These are phyloP conservation scores for Tricholaema leucomelas DNA, from an alignment of 2,113 vertebrate genomes.

Conservation along the genomic window DNA sequence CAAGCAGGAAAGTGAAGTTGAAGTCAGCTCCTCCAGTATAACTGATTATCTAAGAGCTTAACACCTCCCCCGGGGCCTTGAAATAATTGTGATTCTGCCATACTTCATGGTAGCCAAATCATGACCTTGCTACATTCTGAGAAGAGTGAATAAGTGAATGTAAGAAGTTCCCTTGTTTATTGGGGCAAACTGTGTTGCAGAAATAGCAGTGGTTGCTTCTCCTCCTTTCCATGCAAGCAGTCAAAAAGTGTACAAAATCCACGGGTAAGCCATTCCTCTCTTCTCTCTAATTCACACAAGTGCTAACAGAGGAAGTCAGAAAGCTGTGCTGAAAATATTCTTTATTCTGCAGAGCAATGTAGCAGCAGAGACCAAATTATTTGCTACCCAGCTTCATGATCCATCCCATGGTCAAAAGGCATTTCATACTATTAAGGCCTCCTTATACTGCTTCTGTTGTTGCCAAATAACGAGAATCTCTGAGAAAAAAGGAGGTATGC, in stretches of 20 bases:
- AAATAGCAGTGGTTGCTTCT: background rate
- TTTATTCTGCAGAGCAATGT: background rate
- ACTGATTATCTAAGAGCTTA: constrained; percentile 44
- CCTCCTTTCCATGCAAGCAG: background rate
- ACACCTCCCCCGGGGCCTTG: constrained; percentile 3
- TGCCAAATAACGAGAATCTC: background rate
- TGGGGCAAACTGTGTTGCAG: background rate
- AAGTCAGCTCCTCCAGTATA: constrained; percentile 28
- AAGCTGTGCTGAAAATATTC: background rate
- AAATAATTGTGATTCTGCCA: constrained; percentile 26
- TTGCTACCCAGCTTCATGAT: background rate
- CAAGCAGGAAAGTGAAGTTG: constrained; percentile 18
- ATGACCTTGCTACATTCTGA: background rate
- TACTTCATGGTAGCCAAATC: constrained; percentile 21
- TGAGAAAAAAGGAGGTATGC: background rate
- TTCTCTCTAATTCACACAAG: background rate
- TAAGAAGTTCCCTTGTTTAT: background rate
- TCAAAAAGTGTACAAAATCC: background rate
- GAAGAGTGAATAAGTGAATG: background rate
- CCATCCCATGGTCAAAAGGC: background rate
- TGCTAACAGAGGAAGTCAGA: background rate
- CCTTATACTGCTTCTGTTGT: background rate
- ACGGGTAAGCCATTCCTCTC: background rate
- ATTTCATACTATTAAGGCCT: background rate
- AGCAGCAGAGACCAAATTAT: background rate